Evolutionary conservation across 1,140 invertebrate genomes (phyloP).

Genomic region (Apis dorsata): DNA sequence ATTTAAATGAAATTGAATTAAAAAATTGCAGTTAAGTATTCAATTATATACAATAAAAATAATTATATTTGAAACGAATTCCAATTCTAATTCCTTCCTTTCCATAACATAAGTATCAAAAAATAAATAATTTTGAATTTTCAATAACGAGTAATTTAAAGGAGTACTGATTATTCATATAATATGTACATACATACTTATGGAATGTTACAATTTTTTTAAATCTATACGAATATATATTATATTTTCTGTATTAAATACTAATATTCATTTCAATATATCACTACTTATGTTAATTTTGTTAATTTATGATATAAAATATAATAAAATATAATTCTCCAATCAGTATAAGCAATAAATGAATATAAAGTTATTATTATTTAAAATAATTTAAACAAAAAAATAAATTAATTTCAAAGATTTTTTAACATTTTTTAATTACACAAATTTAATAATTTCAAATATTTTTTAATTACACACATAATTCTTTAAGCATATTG

Average conservation of each 20-base stretch:
- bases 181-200: neutral
- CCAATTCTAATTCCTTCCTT: slow-evolving; percentile 12
- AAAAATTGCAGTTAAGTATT: neutral
- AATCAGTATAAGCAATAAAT: neutral
- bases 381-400: neutral
- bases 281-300: neutral
- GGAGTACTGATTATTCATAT: slow-evolving; percentile 23
- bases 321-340: neutral
- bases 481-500: too few relatives aligned
- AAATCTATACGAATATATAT: neutral
- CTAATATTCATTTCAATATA: neutral
- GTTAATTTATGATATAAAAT: too few relatives aligned
- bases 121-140: slow-evolving; percentile 24
- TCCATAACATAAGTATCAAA: neutral
- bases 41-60: neutral
- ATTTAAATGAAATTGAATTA: neutral
- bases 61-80: neutral
- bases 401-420: neutral
- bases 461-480: too few relatives aligned
- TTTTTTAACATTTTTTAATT: too few relatives aligned
- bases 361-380: neutral
- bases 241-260: neutral
- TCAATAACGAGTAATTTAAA: slow-evolving; percentile 16
- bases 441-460: too few relatives aligned
- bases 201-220: slow-evolving; percentile 6